Conservation (phyloP, 2,888 invertebrate species). For the Didymodactylos carnosus region DNA sequence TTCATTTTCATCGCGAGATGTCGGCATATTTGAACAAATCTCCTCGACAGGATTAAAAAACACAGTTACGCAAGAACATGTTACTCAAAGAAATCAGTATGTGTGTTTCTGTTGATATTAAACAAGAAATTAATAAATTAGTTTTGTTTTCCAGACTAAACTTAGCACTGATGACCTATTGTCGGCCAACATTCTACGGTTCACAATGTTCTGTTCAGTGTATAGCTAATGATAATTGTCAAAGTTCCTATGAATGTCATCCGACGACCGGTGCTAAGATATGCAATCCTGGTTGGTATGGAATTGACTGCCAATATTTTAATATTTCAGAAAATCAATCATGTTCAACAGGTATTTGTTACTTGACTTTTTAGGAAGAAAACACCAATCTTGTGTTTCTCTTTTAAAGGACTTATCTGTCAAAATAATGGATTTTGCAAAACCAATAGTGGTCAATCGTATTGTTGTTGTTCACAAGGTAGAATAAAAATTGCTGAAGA, state of each 20-base stretch:
- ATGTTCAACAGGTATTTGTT: too few relatives aligned
- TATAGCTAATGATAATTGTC: background rate
- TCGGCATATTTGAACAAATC: background rate
- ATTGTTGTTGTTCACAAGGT: slow-evolving; percentile 12
- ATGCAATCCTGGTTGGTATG: background rate
- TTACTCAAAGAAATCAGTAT: background rate
- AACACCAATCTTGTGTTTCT: too few relatives aligned
- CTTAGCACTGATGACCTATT: background rate
- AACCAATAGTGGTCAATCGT: background rate
- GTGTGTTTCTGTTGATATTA: background rate
- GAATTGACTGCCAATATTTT: background rate
- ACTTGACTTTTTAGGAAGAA: too few relatives aligned
- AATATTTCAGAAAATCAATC: too few relatives aligned
- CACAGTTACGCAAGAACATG: too few relatives aligned
- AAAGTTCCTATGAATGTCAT: background rate
- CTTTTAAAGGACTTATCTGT: background rate
- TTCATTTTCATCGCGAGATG: background rate
- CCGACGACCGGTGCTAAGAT: background rate
- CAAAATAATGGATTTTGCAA: background rate
- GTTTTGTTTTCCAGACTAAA: too few relatives aligned
- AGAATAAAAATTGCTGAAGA: background rate
- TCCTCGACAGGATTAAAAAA: too few relatives aligned
- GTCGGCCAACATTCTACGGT: background rate
- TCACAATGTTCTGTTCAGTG: slow-evolving; percentile 2
- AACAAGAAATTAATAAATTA: background rate